Percentiles rank a stretch among this genome's conserved stretches.
Evolutionary conservation across 2,888 invertebrate genomes (phyloP).

Genomic region (Caenorhabditis panamensis): DNA sequence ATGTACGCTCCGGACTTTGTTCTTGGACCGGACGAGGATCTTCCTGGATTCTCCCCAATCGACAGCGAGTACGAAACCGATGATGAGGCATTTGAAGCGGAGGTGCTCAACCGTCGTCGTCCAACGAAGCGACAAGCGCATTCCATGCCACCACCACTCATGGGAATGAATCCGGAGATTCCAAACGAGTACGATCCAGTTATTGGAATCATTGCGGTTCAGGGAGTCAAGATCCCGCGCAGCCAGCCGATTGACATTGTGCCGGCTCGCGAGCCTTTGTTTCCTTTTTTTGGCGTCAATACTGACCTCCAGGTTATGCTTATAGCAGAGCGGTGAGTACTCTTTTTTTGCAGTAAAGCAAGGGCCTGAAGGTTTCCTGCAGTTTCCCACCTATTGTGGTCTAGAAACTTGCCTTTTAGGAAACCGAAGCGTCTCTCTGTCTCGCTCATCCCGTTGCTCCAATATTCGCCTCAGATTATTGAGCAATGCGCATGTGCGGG

Average conservation of each 20-base stretch:
- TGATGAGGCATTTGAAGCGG: constrained; percentile 18
- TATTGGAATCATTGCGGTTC: constrained; percentile 50
- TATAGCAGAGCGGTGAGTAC: constrained; percentile 44
- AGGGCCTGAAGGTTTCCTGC: too few relatives aligned
- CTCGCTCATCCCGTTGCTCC: constrained; percentile 55
- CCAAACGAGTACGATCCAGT: constrained; percentile 53
- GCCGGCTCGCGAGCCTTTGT: constrained; percentile 33
- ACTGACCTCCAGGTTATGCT: constrained; percentile 46
- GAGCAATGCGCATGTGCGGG: constrained; percentile 69
- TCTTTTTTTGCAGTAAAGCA: not conserved
- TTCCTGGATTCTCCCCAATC: constrained; percentile 44
- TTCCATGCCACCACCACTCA: constrained; percentile 23
- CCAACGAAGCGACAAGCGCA: not conserved
- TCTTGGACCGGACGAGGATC: constrained; percentile 37
- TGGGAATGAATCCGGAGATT: constrained; percentile 42
- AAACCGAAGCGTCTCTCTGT: constrained; percentile 42
- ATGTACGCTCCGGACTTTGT: constrained; percentile 42
- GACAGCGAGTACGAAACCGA: constrained; percentile 40
- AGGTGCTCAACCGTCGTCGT: constrained; percentile 3
- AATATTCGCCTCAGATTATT: constrained; percentile 60
- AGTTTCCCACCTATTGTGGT: constrained; percentile 26
- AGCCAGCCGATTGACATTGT: constrained; percentile 50
- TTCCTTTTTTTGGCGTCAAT: constrained; percentile 49
- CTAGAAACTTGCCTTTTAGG: constrained; percentile 28
- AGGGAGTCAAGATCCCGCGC: constrained; percentile 45